Percentiles rank a stretch among this genome's conserved stretches.
Evolutionary conservation across 2,113 vertebrate genomes (phyloP).

Genomic region (Micronycteris hirsuta): DNA sequence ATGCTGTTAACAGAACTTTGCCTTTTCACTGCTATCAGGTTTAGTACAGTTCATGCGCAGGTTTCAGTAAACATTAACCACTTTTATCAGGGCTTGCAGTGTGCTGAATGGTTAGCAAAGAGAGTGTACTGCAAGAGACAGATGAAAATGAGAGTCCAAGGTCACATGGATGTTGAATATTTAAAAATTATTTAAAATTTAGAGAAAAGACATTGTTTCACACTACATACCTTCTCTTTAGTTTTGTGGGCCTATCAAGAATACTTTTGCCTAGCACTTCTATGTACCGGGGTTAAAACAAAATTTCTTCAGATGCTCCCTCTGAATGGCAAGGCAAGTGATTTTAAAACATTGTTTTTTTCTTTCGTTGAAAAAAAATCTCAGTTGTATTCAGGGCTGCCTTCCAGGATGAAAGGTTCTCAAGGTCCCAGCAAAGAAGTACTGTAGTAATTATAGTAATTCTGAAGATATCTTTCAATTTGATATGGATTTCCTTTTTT

Average conservation of each 20-base stretch:
- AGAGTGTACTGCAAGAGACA: constrained; percentile 79
- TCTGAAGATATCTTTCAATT: neutral
- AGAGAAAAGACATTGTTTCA: constrained; percentile 12
- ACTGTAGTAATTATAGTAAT: neutral
- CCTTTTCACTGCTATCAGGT: constrained; percentile 79
- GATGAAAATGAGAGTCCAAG: constrained; percentile 86
- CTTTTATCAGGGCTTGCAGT: constrained; percentile 86
- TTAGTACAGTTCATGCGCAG: constrained; percentile 86
- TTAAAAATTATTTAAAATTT: constrained; percentile 12
- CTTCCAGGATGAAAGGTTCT: neutral
- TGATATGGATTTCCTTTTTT: neutral
- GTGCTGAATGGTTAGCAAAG: constrained; percentile 84
- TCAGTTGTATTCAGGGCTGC: constrained; percentile 1
- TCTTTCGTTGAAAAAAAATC: neutral
- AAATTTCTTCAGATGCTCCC: neutral
- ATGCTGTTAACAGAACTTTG: constrained; percentile 84
- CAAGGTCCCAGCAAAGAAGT: neutral
- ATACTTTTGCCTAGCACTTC: neutral
- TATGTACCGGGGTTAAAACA: neutral
- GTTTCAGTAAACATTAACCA: constrained; percentile 92
- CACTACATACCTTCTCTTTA: neutral
- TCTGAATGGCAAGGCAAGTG: neutral
- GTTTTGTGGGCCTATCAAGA: neutral
- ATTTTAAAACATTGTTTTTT: constrained; percentile 30
- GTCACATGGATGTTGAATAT: constrained; percentile 82